A percentile compares a stretch with the other conserved stretches of the same genome.
These are phyloP conservation scores for Gopherus flavomarginatus DNA, from an alignment of 2,113 vertebrate genomes.

Conservation along the genomic window DNA sequence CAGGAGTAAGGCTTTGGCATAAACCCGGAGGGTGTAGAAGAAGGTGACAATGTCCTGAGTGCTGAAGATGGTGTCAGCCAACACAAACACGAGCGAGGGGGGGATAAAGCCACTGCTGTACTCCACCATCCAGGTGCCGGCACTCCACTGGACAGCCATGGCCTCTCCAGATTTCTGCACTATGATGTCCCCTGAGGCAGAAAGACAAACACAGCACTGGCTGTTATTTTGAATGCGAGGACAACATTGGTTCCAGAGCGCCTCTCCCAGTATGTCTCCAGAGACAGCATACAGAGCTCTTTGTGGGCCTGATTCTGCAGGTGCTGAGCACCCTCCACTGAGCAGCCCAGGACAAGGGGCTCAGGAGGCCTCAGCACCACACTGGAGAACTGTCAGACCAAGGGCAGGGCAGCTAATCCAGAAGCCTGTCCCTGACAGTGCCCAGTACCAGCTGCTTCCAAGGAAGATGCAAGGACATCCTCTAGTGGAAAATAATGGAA, in stretches of 20 bases:
- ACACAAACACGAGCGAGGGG: conserved; percentile 88
- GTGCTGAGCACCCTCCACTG: neutral
- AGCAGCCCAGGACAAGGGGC: accelerated
- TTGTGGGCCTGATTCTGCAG: neutral
- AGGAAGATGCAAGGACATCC: neutral
- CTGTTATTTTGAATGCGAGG: neutral
- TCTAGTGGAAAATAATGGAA: neutral
- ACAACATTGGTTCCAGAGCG: neutral
- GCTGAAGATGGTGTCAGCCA: conserved; percentile 95
- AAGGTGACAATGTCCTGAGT: conserved; percentile 95
- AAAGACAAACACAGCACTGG: neutral
- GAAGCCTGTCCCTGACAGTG: neutral
- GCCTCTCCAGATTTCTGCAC: conserved; percentile 89
- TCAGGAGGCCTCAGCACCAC: neutral
- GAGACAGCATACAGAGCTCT: neutral
- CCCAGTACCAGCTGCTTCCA: neutral
- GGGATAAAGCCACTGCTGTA: conserved; percentile 96
- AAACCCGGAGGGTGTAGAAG: conserved; percentile 89
- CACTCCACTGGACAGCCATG: conserved; percentile 92
- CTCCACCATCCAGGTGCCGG: conserved; percentile 98
- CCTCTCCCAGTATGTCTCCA: neutral
- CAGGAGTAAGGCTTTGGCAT: conserved; percentile 87
- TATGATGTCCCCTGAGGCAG: conserved; percentile 89
- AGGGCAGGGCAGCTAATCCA: neutral
- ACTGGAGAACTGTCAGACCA: neutral